Percentiles rank a stretch among this genome's conserved stretches.
Conservation (phyloP, 2,888 invertebrate genomes). For the Epinotia bilunana region DNA sequence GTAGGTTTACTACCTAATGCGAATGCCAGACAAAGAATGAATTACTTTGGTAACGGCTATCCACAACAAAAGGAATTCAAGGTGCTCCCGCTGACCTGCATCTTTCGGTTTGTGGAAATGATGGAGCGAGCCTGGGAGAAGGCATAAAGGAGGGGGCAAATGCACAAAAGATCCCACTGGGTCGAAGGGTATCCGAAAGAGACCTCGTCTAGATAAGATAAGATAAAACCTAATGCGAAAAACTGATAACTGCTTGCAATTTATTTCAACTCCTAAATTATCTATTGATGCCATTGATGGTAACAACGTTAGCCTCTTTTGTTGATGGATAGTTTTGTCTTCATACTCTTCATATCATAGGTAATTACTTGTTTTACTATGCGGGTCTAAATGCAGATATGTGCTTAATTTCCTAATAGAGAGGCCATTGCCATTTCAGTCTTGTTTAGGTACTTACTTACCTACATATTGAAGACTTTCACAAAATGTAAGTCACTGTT, state of each 20-base stretch:
- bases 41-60: too few relatives aligned
- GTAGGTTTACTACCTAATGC: not conserved
- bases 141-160: too few relatives aligned
- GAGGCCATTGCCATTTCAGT: too few relatives aligned
- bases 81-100: too few relatives aligned
- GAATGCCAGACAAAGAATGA: too few relatives aligned
- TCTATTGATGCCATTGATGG: conserved; percentile 7
- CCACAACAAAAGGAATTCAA: too few relatives aligned
- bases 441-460: not conserved
- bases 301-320: conserved; percentile 35
- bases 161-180: too few relatives aligned
- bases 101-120: too few relatives aligned
- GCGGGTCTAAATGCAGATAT: not conserved
- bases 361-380: not conserved
- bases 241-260: not conserved
- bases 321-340: conserved; percentile 12
- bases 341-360: too few relatives aligned
- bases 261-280: conserved; percentile 3
- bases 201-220: too few relatives aligned
- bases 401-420: conserved; percentile 14
- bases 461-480: not conserved
- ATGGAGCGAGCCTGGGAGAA: too few relatives aligned
- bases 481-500: not conserved
- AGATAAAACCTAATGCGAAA: not conserved
- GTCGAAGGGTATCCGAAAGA: too few relatives aligned